Conservation (phyloP, 2,797 vertebrate genomes). For the Poecilia wingei region DNA sequence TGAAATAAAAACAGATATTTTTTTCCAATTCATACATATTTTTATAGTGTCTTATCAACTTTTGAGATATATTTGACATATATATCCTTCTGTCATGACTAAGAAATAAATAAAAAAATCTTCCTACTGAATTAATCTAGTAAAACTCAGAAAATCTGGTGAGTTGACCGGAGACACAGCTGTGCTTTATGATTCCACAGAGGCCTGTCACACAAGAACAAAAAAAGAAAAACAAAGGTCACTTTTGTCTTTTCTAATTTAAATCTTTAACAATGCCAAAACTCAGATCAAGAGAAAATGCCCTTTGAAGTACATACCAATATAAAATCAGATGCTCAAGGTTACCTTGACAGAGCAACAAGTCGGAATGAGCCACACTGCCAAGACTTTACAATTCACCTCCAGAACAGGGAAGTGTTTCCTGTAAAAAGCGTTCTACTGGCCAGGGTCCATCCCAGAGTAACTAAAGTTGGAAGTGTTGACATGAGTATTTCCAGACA, state of each 20-base stretch:
- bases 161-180: background rate
- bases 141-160: background rate
- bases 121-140: background rate
- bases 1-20: too few relatives aligned
- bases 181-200: background rate
- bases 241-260: slow-evolving; percentile 12
- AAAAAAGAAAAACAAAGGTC: slow-evolving; percentile 8
- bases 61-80: too few relatives aligned
- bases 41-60: too few relatives aligned
- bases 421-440: slow-evolving; percentile 1
- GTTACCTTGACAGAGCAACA: slow-evolving; percentile 4
- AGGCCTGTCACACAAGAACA: background rate
- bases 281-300: slow-evolving; percentile 13
- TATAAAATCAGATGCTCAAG: slow-evolving; percentile 26
- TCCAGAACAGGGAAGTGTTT: slow-evolving; percentile 16
- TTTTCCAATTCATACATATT: too few relatives aligned
- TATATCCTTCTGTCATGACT: too few relatives aligned
- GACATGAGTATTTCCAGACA: slow-evolving; percentile 36
- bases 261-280: slow-evolving; percentile 21
- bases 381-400: slow-evolving; percentile 2
- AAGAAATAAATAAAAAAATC: background rate
- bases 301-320: slow-evolving; percentile 3
- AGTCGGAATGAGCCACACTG: slow-evolving; percentile 20
- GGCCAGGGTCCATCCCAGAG: background rate
- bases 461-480: slow-evolving; percentile 23